Evolutionary conservation across 2,797 vertebrate species (phyloP).

Genomic region (Prunella strophiata): DNA sequence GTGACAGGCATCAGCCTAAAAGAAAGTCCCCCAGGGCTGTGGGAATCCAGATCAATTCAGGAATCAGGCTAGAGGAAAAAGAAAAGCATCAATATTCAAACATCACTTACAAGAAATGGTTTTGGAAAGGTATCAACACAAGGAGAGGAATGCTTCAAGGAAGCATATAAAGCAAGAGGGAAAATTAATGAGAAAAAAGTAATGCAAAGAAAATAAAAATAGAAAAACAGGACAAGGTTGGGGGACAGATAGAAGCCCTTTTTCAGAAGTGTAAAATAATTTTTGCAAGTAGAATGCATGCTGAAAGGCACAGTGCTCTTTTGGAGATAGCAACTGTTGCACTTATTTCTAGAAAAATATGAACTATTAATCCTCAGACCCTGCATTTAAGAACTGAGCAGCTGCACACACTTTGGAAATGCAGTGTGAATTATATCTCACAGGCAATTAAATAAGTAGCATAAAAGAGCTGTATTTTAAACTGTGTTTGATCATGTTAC

Average conservation of each 20-base stretch:
- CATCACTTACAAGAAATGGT: not conserved
- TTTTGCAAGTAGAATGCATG: not conserved
- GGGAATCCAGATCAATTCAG: not conserved
- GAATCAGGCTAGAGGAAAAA: not conserved
- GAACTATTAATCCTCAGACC: not conserved
- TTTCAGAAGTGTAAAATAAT: not conserved
- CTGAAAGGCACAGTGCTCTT: not conserved
- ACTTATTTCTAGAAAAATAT: not conserved
- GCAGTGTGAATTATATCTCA: not conserved
- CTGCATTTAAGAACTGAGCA: not conserved
- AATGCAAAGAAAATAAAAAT: not conserved
- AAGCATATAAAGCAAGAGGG: not conserved
- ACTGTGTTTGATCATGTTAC: not conserved
- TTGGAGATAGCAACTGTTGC: not conserved
- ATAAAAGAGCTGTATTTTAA: not conserved
- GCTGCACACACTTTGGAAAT: not conserved
- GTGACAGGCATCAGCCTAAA: not conserved
- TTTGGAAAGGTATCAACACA: not conserved
- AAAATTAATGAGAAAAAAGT: not conserved
- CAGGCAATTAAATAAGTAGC: not conserved
- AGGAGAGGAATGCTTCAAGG: not conserved
- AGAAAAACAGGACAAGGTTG: not conserved
- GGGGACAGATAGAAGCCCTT: not conserved
- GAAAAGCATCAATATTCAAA: not conserved
- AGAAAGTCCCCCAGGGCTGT: not conserved